These are phyloP conservation scores for Copidosoma floridanum DNA, from an alignment of 1,140 invertebrate genomes.

Conservation along the genomic window DNA sequence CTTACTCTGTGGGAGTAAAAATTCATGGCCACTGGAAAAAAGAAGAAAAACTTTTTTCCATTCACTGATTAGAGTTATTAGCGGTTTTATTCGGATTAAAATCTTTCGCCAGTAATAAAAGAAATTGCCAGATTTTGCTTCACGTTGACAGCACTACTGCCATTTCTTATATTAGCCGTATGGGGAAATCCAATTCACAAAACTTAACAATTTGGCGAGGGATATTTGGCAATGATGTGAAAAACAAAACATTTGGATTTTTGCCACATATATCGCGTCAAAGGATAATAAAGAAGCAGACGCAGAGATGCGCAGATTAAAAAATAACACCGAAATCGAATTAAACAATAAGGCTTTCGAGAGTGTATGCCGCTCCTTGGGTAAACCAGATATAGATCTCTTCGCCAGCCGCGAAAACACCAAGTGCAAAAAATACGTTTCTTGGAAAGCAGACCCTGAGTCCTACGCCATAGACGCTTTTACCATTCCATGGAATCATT, in stretches of 20 bases:
- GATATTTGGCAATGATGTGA: slow-evolving; percentile 20
- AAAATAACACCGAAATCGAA: too few relatives aligned
- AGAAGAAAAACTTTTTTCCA: slow-evolving; percentile 28
- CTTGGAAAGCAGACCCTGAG: slow-evolving; percentile 30
- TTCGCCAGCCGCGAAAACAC: neutral
- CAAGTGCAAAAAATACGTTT: slow-evolving; percentile 19
- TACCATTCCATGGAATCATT: neutral
- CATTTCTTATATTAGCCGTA: too few relatives aligned
- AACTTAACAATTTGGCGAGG: slow-evolving; percentile 14
- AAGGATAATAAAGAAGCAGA: neutral
- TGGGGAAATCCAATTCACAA: neutral
- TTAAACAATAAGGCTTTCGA: too few relatives aligned
- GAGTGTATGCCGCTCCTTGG: too few relatives aligned
- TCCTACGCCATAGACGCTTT: neutral
- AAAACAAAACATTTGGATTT: slow-evolving; percentile 6
- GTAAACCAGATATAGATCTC: slow-evolving; percentile 27
- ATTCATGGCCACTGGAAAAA: slow-evolving; percentile 20
- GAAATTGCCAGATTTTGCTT: too few relatives aligned
- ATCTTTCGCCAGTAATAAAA: too few relatives aligned
- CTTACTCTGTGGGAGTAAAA: neutral
- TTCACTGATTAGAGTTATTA: slow-evolving; percentile 40
- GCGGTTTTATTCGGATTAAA: slow-evolving; percentile 5
- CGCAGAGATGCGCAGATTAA: too few relatives aligned
- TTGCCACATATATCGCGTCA: slow-evolving; percentile 12
- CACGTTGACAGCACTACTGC: too few relatives aligned